Conservation (phyloP, 35 echinoderm and acorn worm genomes). For the Hemicentrotus pulcherrimus region DNA sequence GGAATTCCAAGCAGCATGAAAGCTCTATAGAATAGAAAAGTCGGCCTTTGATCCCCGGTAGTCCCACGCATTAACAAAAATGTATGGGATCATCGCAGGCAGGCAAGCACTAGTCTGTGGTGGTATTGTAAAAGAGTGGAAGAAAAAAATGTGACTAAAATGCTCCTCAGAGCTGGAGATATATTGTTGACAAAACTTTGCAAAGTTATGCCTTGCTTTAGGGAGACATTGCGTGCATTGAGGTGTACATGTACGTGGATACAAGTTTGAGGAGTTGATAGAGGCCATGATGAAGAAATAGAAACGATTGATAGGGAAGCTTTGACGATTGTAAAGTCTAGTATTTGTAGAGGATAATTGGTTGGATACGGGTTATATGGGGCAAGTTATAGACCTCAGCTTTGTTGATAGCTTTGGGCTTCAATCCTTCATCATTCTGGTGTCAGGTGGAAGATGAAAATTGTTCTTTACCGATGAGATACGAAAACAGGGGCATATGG, state of each 20-base stretch:
- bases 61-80: neutral
- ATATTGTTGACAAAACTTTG: slow-evolving; percentile 7
- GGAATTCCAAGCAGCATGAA: neutral
- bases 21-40: neutral
- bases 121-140: neutral
- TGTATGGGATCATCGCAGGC: neutral
- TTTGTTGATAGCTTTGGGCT: neutral
- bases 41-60: neutral
- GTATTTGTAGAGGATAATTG: neutral
- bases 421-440: neutral
- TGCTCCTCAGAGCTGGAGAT: neutral
- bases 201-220: neutral
- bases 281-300: neutral
- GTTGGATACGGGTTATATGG: neutral
- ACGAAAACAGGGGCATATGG: neutral
- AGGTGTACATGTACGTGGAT: neutral
- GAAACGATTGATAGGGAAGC: neutral
- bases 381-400: neutral
- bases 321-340: neutral
- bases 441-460: neutral
- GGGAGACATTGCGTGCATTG: neutral
- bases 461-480: neutral
- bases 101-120: neutral
- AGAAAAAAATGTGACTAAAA: neutral
- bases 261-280: neutral